phyloP scores from a whole-genome alignment of 1,140 invertebrate genomes.

The Drosophila oshimai region DNA sequence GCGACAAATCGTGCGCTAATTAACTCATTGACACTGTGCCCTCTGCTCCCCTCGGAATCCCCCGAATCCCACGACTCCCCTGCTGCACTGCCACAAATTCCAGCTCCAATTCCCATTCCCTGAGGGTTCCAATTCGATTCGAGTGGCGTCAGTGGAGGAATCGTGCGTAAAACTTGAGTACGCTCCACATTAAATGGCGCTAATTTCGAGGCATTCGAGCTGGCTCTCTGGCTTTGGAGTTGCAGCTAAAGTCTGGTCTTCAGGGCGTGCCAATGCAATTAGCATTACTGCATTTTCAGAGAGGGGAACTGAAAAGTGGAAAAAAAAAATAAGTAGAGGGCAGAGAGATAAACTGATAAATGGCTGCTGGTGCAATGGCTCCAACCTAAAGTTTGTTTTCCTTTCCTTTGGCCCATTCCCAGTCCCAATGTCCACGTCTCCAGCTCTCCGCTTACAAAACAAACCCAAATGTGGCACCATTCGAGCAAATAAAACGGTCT shows the following conservation, averaged over 20 bases:
- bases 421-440: too few relatives aligned
- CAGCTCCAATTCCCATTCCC: background rate
- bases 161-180: conserved; percentile 78
- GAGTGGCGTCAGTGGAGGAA: conserved; percentile 70
- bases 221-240: background rate
- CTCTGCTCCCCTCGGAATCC: conserved; percentile 28
- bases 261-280: conserved; percentile 76
- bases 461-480: conserved; percentile 61
- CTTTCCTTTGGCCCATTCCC: conserved; percentile 58
- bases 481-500: conserved; percentile 76
- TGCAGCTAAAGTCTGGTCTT: background rate
- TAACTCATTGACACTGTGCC: conserved; percentile 80
- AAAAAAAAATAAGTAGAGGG: conserved; percentile 14
- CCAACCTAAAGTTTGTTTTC: conserved; percentile 62
- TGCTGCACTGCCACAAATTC: background rate
- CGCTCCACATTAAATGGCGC: conserved; percentile 80
- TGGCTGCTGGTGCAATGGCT: conserved; percentile 29
- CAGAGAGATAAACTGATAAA: conserved; percentile 43
- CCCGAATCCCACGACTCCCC: too few relatives aligned
- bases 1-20: conserved; percentile 76
- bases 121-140: conserved; percentile 20
- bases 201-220: conserved; percentile 67
- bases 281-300: conserved; percentile 45
- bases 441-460: conserved; percentile 74
- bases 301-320: background rate